phyloP scores from a whole-genome alignment of 2,113 vertebrate genomes.

The Lepus europaeus region DNA sequence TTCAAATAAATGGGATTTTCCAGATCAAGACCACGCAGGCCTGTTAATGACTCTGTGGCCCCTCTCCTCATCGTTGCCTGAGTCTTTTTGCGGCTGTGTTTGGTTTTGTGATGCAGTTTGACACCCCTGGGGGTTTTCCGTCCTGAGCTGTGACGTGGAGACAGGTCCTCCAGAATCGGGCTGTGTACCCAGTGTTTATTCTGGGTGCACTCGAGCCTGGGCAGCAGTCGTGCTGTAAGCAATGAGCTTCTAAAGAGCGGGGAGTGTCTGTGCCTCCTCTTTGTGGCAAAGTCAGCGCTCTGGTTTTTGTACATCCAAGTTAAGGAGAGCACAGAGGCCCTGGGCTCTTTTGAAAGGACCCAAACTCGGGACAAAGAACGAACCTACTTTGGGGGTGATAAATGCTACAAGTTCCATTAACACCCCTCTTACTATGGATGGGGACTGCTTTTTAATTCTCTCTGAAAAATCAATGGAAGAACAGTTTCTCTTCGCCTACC shows the following conservation, averaged over 20 bases:
- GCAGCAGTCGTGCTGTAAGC: slow-evolving; percentile 69
- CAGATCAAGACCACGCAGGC: slow-evolving; percentile 83
- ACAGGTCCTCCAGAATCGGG: slow-evolving; percentile 75
- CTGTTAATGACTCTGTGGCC: slow-evolving; percentile 83
- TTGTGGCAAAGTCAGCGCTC: neutral
- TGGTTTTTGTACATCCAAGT: neutral
- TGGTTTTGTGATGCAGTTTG: slow-evolving; percentile 85
- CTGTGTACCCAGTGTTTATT: slow-evolving; percentile 79
- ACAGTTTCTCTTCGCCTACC: slow-evolving; percentile 14
- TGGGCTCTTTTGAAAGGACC: neutral
- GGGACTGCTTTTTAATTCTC: neutral
- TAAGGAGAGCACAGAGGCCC: neutral
- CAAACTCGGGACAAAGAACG: neutral
- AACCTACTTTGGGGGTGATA: neutral
- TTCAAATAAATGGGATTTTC: slow-evolving; percentile 91
- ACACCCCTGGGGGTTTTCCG: slow-evolving; percentile 76
- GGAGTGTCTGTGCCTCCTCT: slow-evolving; percentile 71
- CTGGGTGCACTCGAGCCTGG: slow-evolving; percentile 77
- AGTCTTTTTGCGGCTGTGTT: slow-evolving; percentile 89
- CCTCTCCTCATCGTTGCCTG: slow-evolving; percentile 85
- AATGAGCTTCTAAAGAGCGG: slow-evolving; percentile 82
- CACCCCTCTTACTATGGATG: neutral
- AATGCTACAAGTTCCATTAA: neutral
- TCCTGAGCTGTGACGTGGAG: slow-evolving; percentile 84
- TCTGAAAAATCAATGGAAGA: slow-evolving; percentile 59